Evolutionary conservation across 2,113 vertebrate species (phyloP), one percentile per base, ranked within the genome.

Genomic region (Phainopepla nitens): DNA sequence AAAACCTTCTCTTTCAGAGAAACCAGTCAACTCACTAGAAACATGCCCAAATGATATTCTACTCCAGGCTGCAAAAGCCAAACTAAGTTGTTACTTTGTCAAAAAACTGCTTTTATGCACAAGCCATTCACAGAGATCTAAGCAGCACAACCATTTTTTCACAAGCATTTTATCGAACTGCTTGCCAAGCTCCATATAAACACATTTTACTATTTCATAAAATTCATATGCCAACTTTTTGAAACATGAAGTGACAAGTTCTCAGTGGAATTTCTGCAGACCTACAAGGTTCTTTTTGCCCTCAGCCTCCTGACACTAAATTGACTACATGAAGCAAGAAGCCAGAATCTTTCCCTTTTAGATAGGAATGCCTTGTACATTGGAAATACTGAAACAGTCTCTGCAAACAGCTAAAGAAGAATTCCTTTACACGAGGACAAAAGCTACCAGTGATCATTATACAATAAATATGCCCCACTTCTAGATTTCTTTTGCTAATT

Each of bases 141-240:
- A 96, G 73, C 56, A 94, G 65, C 6, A 24, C 71, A 89, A 72
- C 24, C 58, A 49, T 78, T 71, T 88, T 82, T 89, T 93, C 82
- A 91, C 76, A 94, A 81, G 73, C 25, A 49, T 49, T 96, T 76
- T 90, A 85, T 86, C 24, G 2, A 93, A 81, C 50, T 91, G 93
- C 78, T 90, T 90, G 87, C 86, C 85, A 95, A 89, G 56, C 76
- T 92, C 66, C 14, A 2, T 80, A 90, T 92, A 96, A 97, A 96
- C 94, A 94, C 88, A 89, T 93, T 95, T 96, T 92, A 96, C 82
- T 93, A 84, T 91, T 95, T 91, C 91, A 90, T 81, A 84, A 95
- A 97, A 78, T 88, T 73, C 89, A 66, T 39, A 81, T 0, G 83
- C 83, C 94, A 89, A 79, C 45, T 91, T 95, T 93, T 71, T 91